Conservation (phyloP, 53 echinoderm and acorn worm species). For the Apostichopus leukothele region DNA sequence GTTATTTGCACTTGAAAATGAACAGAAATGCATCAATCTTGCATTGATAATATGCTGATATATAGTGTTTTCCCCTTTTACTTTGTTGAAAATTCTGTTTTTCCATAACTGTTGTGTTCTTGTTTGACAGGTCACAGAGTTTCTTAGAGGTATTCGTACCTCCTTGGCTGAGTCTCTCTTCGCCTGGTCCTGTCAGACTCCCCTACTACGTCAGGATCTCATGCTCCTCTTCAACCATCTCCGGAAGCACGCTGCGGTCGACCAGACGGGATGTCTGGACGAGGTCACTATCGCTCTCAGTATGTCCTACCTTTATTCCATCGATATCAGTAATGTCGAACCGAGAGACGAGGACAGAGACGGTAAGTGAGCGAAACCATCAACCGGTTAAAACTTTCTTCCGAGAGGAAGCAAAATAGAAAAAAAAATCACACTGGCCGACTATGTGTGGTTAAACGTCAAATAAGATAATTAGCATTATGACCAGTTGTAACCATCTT, state of each 20-base stretch:
- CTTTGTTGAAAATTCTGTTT: background rate
- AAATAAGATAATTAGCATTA: too few relatives aligned
- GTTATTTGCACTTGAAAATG: too few relatives aligned
- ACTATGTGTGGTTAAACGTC: too few relatives aligned
- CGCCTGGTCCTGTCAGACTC: conserved; percentile 86
- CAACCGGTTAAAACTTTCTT: too few relatives aligned
- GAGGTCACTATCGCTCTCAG: conserved; percentile 69
- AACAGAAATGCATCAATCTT: too few relatives aligned
- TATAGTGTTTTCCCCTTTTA: too few relatives aligned
- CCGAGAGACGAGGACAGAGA: conserved; percentile 66
- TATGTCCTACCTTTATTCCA: conserved; percentile 84
- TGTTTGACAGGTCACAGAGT: conserved; percentile 61
- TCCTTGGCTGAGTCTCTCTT: conserved; percentile 88
- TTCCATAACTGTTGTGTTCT: too few relatives aligned
- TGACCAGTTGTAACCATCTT: too few relatives aligned
- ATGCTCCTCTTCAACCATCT: conserved; percentile 64
- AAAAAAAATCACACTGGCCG: too few relatives aligned
- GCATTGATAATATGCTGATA: too few relatives aligned
- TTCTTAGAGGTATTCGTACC: conserved; percentile 75
- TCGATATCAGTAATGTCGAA: conserved; percentile 64
- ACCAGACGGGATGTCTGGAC: conserved; percentile 66
- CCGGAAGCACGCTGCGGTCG: conserved; percentile 47
- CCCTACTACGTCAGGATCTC: conserved; percentile 63
- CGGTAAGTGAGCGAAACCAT: conserved; percentile 48
- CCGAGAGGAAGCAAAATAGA: too few relatives aligned